Percentiles rank a stretch among this genome's conserved stretches.
These are phyloP conservation scores for Nematostella vectensis DNA, from an alignment of 92 coral and sea anemone species.

Conservation along the genomic window DNA sequence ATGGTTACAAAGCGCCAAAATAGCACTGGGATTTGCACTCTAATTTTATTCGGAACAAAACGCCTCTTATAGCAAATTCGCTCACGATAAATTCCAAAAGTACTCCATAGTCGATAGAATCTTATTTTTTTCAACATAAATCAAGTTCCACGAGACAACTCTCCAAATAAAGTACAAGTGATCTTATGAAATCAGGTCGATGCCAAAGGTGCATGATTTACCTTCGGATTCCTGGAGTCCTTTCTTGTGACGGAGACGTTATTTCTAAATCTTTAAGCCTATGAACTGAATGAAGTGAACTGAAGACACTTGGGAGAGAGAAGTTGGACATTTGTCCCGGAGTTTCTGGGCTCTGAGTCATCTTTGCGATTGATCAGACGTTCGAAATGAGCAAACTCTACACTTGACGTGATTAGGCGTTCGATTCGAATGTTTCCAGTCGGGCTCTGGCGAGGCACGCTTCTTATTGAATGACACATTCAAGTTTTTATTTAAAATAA, in stretches of 20 bases:
- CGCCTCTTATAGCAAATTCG: no score
- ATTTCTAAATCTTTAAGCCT: slow-evolving; percentile 1
- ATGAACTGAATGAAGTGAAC: slow-evolving; percentile 20
- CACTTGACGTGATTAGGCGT: neutral
- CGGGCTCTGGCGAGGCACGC: neutral
- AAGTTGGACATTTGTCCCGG: slow-evolving; percentile 11
- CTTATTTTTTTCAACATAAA: no score
- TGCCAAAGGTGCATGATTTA: no score
- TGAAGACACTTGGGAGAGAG: slow-evolving; percentile 31
- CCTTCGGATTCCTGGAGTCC: neutral
- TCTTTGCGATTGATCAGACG: neutral
- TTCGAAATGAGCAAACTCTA: no score
- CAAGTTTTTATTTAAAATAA: neutral
- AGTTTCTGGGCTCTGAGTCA: slow-evolving; percentile 19
- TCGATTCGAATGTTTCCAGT: neutral
- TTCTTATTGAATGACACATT: neutral
- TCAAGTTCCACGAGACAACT: no score
- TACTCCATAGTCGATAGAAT: no score
- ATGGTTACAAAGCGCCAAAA: no score
- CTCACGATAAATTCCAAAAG: no score
- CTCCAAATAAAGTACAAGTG: no score
- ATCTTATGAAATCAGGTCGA: no score
- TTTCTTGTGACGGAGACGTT: slow-evolving; percentile 8
- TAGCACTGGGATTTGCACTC: no score
- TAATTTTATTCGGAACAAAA: no score